Evolutionary conservation across 2,888 invertebrate genomes (phyloP), one percentile per base, ranked within the genome.

Genomic region (Caenorhabditis sp.): DNA sequence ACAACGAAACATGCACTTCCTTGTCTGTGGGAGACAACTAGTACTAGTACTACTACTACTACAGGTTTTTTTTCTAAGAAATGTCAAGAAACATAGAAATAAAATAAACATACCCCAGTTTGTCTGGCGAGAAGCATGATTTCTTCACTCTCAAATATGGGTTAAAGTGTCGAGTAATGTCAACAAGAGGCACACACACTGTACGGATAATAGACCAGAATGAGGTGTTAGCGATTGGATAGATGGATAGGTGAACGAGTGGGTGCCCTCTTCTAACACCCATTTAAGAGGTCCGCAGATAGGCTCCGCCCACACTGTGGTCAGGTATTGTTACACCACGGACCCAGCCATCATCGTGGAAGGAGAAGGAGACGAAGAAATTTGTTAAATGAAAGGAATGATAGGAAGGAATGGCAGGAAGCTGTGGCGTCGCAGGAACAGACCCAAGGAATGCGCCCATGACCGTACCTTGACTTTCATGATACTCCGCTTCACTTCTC

Each of bases 101-200:
- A 72, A 74, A 74, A 75, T 59, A 83, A 83, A 83, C 82, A 77
- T 77, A 83, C 82, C 76, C 82, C 79, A 63, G 54, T 73, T 79
- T 83, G 82, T 54, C 82, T 69, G 38, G 75, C 70, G 49, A 75
- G 72, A 63, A 80, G 74, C 80, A 74, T 80, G 59, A 58, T 35
- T 35, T n/a, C 38, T 38, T 38, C 38, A 38, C 49, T 69, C 35
- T 49, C 68, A 58, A 51, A 69, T 44, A 68, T 58, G 47, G 14
- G 59, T 35, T 24, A 59, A 73, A 69, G n/a, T 58, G 35, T 31
- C 49, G 7, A 26, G 26, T 26, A 24, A 26, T 69, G 19, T 44
- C n/a, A 59, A 24, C 58, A 41, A 47, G n/a, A 41, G 16, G 58
- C 51, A 68, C 7, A 44, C 56, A 47, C 44, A 44, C 10, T 26